Evolutionary conservation across 2,797 vertebrate genomes (phyloP), one percentile per base, ranked within the genome.

Genomic region (Chiroxiphia lanceolata): DNA sequence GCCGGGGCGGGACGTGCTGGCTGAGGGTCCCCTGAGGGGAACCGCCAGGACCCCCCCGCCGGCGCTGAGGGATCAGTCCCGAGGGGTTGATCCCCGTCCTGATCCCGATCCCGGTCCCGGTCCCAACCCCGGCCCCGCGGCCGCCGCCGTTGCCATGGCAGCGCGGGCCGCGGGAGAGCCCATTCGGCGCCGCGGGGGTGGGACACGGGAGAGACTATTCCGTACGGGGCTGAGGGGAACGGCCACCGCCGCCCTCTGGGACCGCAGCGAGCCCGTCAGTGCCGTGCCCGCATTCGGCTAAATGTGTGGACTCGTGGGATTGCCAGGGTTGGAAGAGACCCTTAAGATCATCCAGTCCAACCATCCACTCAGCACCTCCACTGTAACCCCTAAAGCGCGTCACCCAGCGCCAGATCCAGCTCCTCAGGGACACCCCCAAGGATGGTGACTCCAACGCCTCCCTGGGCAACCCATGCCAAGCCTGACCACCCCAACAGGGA

Each of bases 111-210:
- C 31, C 20, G 20, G 5, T 21, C 17, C 34, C 36, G 7, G 2
- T 29, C 27, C 51, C 11, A 21, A 3, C 13, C 15, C 4, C 38
- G 10, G 4, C 6, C 16, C 38, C n/a, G 42, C 0, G 5, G 6
- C 72, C 60, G 47, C 8, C 60, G 54, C 86, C 17, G 96, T 97
- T 79, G 14, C 97, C 93, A 45, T 74, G 87, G 94, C 97, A 98
- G 36, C 27, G 38, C 9, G 9, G 20, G 33, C 15, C 9, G 26
- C 4, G 12, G 60, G 26, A 25, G 36, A 9, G 19, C 12, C 75
- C 83, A 70, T 50, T 33, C 12, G 3, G 10, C 4, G 2, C 23
- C 1, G 25, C 0, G 4, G 27, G 34, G 6, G 33, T 2, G 42
- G 25, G 3, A 5, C 1, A 5, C 0, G 18, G 38, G 21, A 36